Conservation (phyloP, 2,888 invertebrate species). For the Plebejus argus region DNA sequence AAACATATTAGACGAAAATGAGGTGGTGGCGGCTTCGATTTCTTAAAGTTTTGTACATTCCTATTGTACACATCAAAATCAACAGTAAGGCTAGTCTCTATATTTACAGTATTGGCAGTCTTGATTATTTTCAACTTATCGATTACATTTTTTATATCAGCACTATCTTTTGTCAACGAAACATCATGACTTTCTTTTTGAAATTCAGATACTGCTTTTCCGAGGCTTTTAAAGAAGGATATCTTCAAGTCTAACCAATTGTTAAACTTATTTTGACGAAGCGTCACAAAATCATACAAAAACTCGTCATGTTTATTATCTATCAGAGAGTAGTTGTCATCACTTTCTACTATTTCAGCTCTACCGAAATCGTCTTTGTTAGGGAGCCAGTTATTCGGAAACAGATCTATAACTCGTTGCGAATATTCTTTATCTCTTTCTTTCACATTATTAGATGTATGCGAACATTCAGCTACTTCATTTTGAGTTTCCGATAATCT, state of each 20-base stretch:
- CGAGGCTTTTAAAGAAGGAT: slow-evolving; percentile 56
- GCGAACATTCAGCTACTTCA: slow-evolving; percentile 35
- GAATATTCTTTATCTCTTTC: slow-evolving; percentile 43
- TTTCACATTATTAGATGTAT: slow-evolving; percentile 35
- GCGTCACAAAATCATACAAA: slow-evolving; percentile 57
- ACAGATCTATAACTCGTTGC: slow-evolving; percentile 45
- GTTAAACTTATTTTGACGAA: slow-evolving; percentile 48
- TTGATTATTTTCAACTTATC: slow-evolving; percentile 63
- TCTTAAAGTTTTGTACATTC: slow-evolving; percentile 66
- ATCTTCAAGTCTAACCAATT: slow-evolving; percentile 67
- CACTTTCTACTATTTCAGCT: slow-evolving; percentile 53
- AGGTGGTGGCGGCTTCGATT: slow-evolving; percentile 62
- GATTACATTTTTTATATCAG: slow-evolving; percentile 55
- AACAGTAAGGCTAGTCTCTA: slow-evolving; percentile 51
- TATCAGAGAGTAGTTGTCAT: slow-evolving; percentile 42
- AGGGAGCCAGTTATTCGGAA: slow-evolving; percentile 60
- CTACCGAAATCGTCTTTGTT: slow-evolving; percentile 61
- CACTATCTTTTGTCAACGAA: slow-evolving; percentile 51
- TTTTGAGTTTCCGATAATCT: slow-evolving; percentile 52
- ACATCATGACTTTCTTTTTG: slow-evolving; percentile 43
- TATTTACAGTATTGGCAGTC: slow-evolving; percentile 46
- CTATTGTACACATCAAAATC: slow-evolving; percentile 73
- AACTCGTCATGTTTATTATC: slow-evolving; percentile 54
- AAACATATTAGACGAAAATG: slow-evolving; percentile 68
- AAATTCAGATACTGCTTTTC: slow-evolving; percentile 52